A percentile compares a stretch with the other conserved stretches of the same genome.
Evolutionary conservation across 2,113 vertebrate species (phyloP).

Genomic region (Microcebus lehilahytsara): DNA sequence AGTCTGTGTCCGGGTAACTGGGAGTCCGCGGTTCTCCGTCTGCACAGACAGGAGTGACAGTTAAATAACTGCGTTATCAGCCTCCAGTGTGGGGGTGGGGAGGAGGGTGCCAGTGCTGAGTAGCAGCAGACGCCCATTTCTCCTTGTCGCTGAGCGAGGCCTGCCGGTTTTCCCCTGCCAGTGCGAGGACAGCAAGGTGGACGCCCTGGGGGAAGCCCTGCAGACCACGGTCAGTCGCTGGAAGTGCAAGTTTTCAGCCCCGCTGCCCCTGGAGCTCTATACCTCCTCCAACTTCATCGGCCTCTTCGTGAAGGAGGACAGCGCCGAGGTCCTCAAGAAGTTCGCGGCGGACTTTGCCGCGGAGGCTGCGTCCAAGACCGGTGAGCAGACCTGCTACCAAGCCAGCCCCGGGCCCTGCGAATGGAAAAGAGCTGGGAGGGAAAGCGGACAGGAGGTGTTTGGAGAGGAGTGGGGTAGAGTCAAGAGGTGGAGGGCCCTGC

Average conservation of each 20-base stretch:
- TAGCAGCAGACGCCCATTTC: neutral
- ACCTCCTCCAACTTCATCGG: conserved; percentile 97
- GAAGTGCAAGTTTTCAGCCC: conserved; percentile 92
- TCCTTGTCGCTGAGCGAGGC: neutral
- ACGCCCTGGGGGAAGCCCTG: conserved; percentile 92
- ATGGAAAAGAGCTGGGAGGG: neutral
- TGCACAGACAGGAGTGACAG: neutral
- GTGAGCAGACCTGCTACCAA: conserved; percentile 77
- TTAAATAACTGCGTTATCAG: neutral
- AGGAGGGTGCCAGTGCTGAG: too few species aligned
- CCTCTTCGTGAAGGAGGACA: conserved; percentile 97
- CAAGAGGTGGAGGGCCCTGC: accelerated
- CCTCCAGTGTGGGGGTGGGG: neutral
- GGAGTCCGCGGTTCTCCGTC: neutral
- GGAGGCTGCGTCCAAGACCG: conserved; percentile 93
- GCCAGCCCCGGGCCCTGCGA: neutral
- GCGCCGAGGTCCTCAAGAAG: conserved; percentile 94
- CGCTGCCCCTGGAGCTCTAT: conserved; percentile 96
- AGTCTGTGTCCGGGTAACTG: neutral
- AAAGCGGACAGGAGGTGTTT: too few species aligned
- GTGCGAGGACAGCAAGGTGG: conserved; percentile 96
- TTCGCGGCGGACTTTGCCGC: conserved; percentile 95
- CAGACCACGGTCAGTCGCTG: conserved; percentile 92
- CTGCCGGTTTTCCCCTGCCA: conserved; percentile 72
- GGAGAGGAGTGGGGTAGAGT: neutral